Evolutionary conservation across 2,113 vertebrate genomes (phyloP).

Genomic region (Stigmatopora argus): DNA sequence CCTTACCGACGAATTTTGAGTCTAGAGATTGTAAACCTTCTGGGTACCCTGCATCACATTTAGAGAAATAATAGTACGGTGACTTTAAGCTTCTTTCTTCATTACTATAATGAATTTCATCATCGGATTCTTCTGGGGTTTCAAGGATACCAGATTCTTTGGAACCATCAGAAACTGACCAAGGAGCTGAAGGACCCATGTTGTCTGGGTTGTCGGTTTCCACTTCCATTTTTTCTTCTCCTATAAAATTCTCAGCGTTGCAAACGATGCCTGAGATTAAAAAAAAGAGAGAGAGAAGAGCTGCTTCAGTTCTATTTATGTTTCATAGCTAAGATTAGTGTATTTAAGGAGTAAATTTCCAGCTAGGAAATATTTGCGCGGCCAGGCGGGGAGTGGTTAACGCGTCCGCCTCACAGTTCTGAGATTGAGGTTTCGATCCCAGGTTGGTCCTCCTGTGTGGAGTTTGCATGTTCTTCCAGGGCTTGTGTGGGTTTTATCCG

Average conservation of each 20-base stretch:
- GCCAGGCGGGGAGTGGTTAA: too few species aligned
- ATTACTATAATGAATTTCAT: slow-evolving; percentile 56
- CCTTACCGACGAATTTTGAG: slow-evolving; percentile 30
- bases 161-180: slow-evolving; percentile 50
- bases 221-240: slow-evolving; percentile 50
- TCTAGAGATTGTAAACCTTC: slow-evolving; percentile 57
- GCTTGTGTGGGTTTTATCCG: too few species aligned
- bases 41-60: slow-evolving; percentile 39
- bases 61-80: slow-evolving; percentile 32
- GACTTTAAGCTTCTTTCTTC: slow-evolving; percentile 41
- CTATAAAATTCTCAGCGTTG: slow-evolving; percentile 21
- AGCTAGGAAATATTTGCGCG: slow-evolving; percentile 12
- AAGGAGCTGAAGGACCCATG: slow-evolving; percentile 59
- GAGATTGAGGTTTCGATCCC: too few species aligned
- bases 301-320: not conserved
- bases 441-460: too few species aligned
- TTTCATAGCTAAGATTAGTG: slow-evolving; percentile 1
- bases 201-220: slow-evolving; percentile 55
- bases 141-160: slow-evolving; percentile 58
- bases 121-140: slow-evolving; percentile 55
- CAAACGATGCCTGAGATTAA: slow-evolving; percentile 34
- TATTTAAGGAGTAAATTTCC: slow-evolving; percentile 12
- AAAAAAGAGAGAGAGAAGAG: not conserved
- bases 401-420: too few species aligned
- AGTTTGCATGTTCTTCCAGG: too few species aligned